Base-by-base conservation (phyloP, 2,888 invertebrate species). In the Nomada lathburiana region DNA sequence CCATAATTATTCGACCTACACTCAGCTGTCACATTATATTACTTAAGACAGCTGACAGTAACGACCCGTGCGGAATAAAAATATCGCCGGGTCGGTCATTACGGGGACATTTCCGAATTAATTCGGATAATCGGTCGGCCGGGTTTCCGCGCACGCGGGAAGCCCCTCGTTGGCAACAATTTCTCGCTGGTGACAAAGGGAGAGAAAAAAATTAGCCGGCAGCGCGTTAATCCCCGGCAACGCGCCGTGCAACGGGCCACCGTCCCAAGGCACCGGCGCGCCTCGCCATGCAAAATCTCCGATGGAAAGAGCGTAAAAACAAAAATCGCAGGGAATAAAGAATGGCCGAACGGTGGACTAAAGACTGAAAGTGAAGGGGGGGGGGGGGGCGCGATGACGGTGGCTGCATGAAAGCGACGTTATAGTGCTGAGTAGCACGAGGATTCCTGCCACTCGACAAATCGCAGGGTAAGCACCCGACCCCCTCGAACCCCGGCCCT, bases 381-480 rank as follows among this genome's bases (percentile, higher is more conserved):
- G 16, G 62, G 18, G 18, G 53, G 57, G 73, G 47, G 16, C 53
- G 18, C 10, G n/a, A 16, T 11, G n/a, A 3, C 16, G 29, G 69
- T 2, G 72, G 55, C 50, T 69, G 59, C 47, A 72, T 20, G 63
- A 60, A 67, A 53, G 79, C 72, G 29, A 36, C 10, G 36, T n/a
- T 69, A 47, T 20, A 59, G 79, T 76, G 76, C 78, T 80, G 82
- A 84, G 78, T 63, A 70, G 76, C 74, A 57, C 87, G 67, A 77
- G 87, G 83, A 86, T 83, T 87, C 81, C 72, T 85, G 80, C 78
- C 84, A 84, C 87, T 89, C 86, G 88, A 89, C 86, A 88, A 88
- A 91, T 91, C 85, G 88, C 83, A 85, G 86, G 79, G 85, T 89
- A 88, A 90, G 87, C 84, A 86, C 82, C 84, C 86, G 59, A 73